Evolutionary conservation across 2,797 vertebrate genomes (phyloP), one percentile per base, ranked within the genome.

Genomic region (Poecilia velifera): DNA sequence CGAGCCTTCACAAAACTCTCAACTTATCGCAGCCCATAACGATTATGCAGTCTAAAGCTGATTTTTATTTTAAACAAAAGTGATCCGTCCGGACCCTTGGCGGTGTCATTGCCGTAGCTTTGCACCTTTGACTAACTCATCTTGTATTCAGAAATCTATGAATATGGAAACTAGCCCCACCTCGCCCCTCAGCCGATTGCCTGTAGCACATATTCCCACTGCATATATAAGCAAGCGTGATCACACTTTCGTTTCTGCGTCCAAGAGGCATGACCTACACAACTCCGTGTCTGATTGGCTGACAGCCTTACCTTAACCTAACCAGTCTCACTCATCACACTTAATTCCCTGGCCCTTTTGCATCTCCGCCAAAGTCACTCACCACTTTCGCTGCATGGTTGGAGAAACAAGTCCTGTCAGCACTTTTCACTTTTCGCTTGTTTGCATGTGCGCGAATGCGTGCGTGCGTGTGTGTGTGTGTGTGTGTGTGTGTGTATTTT

Each of bases 131-230:
- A 64, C 72, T 80, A 51, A 64, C 45, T 80, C 46, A 72, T 72
- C 76, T 72, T 45, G 34, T 59, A 77, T 74, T 76, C 75, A 77
- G 64, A 34, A 73, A 46, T 70, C 64, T 74, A 72, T 84, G 75
- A 84, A 84, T 84, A 84, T 74, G 0, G 47, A 75, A 77, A 80
- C 71, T 64, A 45, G 51, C 73, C 39, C 72, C 70, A 36, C 16
- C 16, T 77, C 64, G 71, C 53, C 68, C 31, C 53, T 62, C 10
- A 43, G 64, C 62, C 0, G 1, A 34, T 71, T 46, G 10, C 43
- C 62, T 49, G 53, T 45, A n/a, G 20, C 41, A 59, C 51, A 53
- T 64, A 22, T 68, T 45, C 36, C 39, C 6, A 74, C 62, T 62
- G 74, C 51, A 76, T 31, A 62, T 49, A 76, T 36, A 72, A 75